These are phyloP conservation scores for Porites rus DNA, from an alignment of 92 coral and sea anemone genomes.

Conservation along the genomic window DNA sequence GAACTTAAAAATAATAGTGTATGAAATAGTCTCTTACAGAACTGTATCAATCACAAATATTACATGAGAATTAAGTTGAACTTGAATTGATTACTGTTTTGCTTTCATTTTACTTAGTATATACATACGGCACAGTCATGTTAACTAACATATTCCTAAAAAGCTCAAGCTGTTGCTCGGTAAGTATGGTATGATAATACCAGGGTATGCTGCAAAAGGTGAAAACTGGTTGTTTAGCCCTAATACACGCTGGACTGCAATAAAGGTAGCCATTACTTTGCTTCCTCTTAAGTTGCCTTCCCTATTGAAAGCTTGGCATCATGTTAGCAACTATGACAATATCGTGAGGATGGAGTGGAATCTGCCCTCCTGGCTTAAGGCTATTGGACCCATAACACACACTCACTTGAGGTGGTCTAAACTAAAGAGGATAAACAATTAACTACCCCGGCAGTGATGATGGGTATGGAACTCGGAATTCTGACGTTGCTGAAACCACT, in stretches of 20 bases:
- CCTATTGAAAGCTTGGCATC: conserved; percentile 1
- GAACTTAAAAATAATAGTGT: too few relatives aligned
- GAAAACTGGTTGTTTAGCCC: conserved; percentile 17
- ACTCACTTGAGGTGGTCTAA: conserved; percentile 29
- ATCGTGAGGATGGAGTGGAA: conserved; percentile 24
- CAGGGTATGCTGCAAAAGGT: not conserved
- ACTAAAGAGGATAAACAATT: conserved; percentile 21
- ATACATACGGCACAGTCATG: too few relatives aligned
- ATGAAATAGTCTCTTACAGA: too few relatives aligned
- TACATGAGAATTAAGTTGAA: too few relatives aligned
- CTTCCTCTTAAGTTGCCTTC: not conserved
- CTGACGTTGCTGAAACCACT: not conserved
- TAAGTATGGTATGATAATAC: not conserved
- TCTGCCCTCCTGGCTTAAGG: conserved; percentile 36
- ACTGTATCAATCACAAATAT: too few relatives aligned
- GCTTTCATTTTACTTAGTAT: too few relatives aligned
- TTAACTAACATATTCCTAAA: not conserved
- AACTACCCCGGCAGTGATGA: conserved; percentile 18
- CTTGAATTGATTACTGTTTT: too few relatives aligned
- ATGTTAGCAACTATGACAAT: not conserved
- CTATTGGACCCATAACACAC: conserved; percentile 34
- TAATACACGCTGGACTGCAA: conserved; percentile 7
- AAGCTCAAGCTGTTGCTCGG: not conserved
- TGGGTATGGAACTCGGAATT: conserved; percentile 17
- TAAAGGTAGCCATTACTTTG: conserved; percentile 4